phyloP scores from a whole-genome alignment of 2,113 vertebrate species.

The Pangasianodon hypophthalmus region DNA sequence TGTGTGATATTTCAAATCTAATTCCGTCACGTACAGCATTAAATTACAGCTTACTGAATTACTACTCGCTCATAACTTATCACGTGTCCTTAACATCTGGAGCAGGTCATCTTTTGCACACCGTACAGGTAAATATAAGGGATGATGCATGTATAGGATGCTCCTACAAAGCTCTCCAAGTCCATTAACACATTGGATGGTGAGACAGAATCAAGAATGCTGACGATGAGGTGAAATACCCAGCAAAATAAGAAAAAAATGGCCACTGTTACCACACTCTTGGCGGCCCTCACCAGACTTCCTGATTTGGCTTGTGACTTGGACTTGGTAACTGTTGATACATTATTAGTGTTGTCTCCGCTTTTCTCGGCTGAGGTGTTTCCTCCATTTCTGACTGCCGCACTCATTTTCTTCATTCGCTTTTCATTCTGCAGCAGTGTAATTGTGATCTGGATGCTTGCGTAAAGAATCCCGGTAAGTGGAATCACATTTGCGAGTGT shows the following conservation, averaged over 20 bases:
- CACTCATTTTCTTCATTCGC: constrained; percentile 57
- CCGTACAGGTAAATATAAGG: constrained; percentile 74
- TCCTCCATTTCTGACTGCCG: background rate
- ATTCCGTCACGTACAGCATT: background rate
- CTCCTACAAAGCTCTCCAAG: constrained; percentile 69
- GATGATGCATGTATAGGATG: constrained; percentile 72
- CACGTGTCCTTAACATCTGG: background rate
- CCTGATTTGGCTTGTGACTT: constrained; percentile 50
- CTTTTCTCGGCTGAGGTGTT: background rate
- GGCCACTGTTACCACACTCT: constrained; percentile 74
- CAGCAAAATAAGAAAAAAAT: constrained; percentile 74
- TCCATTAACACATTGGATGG: constrained; percentile 59
- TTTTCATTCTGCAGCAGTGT: constrained; percentile 66
- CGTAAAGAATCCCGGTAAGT: constrained; percentile 60
- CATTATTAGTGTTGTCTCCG: background rate
- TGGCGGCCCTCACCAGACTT: constrained; percentile 70
- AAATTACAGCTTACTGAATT: too few species aligned
- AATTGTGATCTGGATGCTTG: constrained; percentile 66
- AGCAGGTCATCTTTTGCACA: constrained; percentile 69
- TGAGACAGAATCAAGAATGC: constrained; percentile 65
- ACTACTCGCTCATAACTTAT: background rate
- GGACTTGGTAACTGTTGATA: constrained; percentile 8
- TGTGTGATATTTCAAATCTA: background rate
- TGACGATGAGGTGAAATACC: constrained; percentile 70
- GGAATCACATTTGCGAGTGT: constrained; percentile 68